These are phyloP conservation scores for Mesopsocus fuscifrons DNA, from an alignment of 2,888 invertebrate species.

Conservation along the genomic window DNA sequence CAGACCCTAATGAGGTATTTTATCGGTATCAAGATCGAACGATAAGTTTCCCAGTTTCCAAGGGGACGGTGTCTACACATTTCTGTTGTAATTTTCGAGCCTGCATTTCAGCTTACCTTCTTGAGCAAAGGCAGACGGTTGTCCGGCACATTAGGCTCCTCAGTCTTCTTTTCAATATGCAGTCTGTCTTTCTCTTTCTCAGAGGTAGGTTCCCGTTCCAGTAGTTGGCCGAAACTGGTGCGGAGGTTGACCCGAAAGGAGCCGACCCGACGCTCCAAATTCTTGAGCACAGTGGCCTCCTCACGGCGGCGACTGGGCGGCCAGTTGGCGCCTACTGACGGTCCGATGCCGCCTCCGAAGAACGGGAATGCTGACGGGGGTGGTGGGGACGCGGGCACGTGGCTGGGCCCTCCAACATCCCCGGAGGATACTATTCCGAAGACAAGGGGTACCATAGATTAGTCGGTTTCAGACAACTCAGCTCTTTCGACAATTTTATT, in stretches of 20 bases:
- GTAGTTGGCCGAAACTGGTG: conserved; percentile 2
- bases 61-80: no score
- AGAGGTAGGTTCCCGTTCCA: not conserved
- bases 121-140: conserved; percentile 40
- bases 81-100: no score
- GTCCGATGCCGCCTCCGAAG: conserved; percentile 13
- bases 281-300: conserved; percentile 48
- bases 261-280: conserved; percentile 43
- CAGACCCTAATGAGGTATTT: no score
- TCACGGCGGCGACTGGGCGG: conserved; percentile 45
- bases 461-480: no score
- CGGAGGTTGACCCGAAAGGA: conserved; percentile 13
- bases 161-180: conserved; percentile 14
- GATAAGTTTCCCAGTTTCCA: no score
- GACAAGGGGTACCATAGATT: no score
- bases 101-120: conserved; percentile 30
- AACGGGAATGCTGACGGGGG: not conserved
- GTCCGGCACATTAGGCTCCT: conserved; percentile 33
- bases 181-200: not conserved
- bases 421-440: no score
- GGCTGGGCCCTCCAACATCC: no score
- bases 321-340: conserved; percentile 26
- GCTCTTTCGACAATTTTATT: no score
- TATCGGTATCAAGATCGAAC: no score
- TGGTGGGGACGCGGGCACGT: not conserved